A percentile compares a stretch with the other conserved stretches of the same genome.
Conservation (phyloP, 2,113 vertebrate species). For the Lichenostomus cassidix region DNA sequence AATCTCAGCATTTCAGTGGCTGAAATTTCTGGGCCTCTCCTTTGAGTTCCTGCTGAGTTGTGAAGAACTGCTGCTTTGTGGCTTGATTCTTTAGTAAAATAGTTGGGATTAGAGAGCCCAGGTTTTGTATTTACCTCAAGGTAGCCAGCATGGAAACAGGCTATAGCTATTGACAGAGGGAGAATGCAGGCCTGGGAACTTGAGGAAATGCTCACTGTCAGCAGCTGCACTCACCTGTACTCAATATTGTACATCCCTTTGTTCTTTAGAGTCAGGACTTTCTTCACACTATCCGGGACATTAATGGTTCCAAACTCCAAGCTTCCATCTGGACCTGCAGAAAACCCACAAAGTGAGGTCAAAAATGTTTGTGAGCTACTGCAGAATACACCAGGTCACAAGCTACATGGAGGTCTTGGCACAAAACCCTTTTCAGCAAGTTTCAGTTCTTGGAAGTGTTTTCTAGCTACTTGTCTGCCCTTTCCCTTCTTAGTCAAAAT, state of each 20-base stretch:
- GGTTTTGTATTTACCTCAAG: not conserved
- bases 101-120: not conserved
- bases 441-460: not conserved
- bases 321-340: constrained; percentile 73
- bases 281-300: constrained; percentile 78
- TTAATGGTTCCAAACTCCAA: constrained; percentile 85
- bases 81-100: not conserved
- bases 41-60: not conserved
- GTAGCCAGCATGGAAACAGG: not conserved
- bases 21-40: not conserved
- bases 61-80: not conserved
- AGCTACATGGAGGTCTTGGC: not conserved
- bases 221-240: constrained; percentile 78
- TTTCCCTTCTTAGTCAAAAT: not conserved
- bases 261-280: constrained; percentile 83
- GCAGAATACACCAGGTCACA: not conserved
- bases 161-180: not conserved
- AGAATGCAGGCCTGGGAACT: not conserved
- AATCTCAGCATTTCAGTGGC: not conserved
- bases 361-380: not conserved
- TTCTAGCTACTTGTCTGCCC: not conserved
- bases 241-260: constrained; percentile 85
- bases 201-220: not conserved
- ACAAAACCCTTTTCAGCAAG: not conserved
- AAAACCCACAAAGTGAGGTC: accelerated